Conservation (phyloP, 2,888 invertebrate species). For the Glyphotaelius pellucidus region DNA sequence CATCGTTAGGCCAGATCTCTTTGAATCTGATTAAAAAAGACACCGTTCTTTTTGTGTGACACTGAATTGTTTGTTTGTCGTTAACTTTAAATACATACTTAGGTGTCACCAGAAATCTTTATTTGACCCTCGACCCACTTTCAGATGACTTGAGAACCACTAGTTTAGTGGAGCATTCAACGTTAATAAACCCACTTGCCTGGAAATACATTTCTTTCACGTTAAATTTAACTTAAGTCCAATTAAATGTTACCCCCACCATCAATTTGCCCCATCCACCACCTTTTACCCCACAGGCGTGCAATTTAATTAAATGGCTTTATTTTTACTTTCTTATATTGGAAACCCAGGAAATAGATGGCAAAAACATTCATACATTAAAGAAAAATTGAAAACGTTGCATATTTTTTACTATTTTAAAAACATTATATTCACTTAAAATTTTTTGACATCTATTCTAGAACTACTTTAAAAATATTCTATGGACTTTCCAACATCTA, state of each 20-base stretch:
- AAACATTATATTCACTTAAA: no score
- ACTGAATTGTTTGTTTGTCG: no score
- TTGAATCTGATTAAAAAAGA: neutral
- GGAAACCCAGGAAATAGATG: neutral
- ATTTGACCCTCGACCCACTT: neutral
- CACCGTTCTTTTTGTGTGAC: neutral
- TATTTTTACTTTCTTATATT: constrained; percentile 46
- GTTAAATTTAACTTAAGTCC: constrained; percentile 64
- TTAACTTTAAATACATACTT: neutral
- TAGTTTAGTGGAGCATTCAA: constrained; percentile 16
- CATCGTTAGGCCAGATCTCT: neutral
- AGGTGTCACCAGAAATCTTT: neutral
- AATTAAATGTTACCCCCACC: constrained; percentile 54
- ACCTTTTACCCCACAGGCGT: constrained; percentile 34
- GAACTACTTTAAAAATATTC: no score
- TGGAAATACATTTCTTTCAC: constrained; percentile 63
- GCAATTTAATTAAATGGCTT: constrained; percentile 55
- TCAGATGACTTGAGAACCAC: neutral
- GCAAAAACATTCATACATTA: neutral
- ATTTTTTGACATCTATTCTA: no score
- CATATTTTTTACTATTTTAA: no score
- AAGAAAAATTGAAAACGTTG: neutral
- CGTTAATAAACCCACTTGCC: constrained; percentile 62
- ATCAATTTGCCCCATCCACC: constrained; percentile 34
- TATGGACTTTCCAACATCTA: no score